phyloP scores from a whole-genome alignment of 1,140 invertebrate species.

The Battus philenor region DNA sequence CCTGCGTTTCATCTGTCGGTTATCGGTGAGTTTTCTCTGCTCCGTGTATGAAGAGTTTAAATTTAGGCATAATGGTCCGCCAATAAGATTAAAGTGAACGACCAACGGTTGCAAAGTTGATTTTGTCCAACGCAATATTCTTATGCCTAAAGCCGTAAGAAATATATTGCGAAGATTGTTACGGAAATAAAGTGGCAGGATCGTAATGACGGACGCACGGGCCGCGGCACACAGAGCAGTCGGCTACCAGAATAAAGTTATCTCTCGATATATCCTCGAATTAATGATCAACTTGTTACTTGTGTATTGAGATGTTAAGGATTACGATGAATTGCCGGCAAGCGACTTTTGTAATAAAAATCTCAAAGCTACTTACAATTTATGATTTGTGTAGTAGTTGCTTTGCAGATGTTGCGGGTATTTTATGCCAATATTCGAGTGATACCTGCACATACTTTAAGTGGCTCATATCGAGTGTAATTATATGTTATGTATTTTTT shows the following conservation, averaged over 20 bases:
- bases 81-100: conserved; percentile 74
- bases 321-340: conserved; percentile 58
- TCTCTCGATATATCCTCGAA: conserved; percentile 72
- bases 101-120: conserved; percentile 35
- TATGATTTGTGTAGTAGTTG: no score
- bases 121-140: conserved; percentile 17
- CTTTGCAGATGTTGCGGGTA: no score
- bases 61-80: conserved; percentile 74
- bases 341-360: conserved; percentile 46
- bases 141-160: conserved; percentile 28
- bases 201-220: conserved; percentile 68
- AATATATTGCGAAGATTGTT: conserved; percentile 17
- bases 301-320: conserved; percentile 70
- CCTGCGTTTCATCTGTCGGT: conserved; percentile 67
- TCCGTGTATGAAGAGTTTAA: conserved; percentile 74
- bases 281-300: conserved; percentile 74
- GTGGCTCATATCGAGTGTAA: no score
- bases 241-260: conserved; percentile 76
- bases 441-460: no score
- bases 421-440: no score
- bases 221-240: conserved; percentile 71
- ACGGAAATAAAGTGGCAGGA: conserved; percentile 29
- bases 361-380: no score
- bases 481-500: no score
- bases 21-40: conserved; percentile 70